Percentiles rank a stretch among this genome's conserved stretches.
phyloP scores from a whole-genome alignment of 2,888 invertebrate species.

The Chrysina gloriosa region DNA sequence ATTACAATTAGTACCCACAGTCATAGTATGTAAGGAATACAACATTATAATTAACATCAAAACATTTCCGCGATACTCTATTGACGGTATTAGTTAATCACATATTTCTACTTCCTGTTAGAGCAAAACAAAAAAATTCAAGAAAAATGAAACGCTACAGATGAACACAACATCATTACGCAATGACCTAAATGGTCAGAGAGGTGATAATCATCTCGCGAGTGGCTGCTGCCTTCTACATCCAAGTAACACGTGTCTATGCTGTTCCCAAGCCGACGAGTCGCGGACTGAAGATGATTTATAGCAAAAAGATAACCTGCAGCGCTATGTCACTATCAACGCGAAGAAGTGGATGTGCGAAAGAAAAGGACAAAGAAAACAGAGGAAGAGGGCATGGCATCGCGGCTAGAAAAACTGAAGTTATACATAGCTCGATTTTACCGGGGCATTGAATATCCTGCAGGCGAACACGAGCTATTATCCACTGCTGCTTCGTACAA shows the following conservation, averaged over 20 bases:
- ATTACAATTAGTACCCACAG: too few relatives aligned
- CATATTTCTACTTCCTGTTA: constrained; percentile 10
- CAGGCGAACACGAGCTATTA: constrained; percentile 43
- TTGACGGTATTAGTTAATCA: too few relatives aligned
- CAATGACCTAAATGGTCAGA: constrained; percentile 26
- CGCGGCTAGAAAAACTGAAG: not conserved
- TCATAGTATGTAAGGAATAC: too few relatives aligned
- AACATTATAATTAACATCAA: too few relatives aligned
- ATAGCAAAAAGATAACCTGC: constrained; percentile 29
- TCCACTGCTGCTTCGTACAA: constrained; percentile 16
- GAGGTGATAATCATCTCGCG: constrained; percentile 21
- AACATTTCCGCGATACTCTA: too few relatives aligned
- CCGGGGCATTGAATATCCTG: constrained; percentile 41
- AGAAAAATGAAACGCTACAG: not conserved
- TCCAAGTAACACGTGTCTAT: constrained; percentile 26
- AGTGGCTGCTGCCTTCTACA: constrained; percentile 6
- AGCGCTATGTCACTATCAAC: constrained; percentile 25
- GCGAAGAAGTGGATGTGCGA: not conserved
- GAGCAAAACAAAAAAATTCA: not conserved
- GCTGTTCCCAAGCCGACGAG: constrained; percentile 23
- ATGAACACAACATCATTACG: constrained; percentile 15
- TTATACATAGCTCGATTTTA: constrained; percentile 11
- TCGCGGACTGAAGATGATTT: constrained; percentile 32
- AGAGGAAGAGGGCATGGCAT: not conserved
- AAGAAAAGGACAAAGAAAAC: not conserved